Evolutionary conservation across 2,888 invertebrate genomes (phyloP).

Genomic region (Monoplex corrugatus): DNA sequence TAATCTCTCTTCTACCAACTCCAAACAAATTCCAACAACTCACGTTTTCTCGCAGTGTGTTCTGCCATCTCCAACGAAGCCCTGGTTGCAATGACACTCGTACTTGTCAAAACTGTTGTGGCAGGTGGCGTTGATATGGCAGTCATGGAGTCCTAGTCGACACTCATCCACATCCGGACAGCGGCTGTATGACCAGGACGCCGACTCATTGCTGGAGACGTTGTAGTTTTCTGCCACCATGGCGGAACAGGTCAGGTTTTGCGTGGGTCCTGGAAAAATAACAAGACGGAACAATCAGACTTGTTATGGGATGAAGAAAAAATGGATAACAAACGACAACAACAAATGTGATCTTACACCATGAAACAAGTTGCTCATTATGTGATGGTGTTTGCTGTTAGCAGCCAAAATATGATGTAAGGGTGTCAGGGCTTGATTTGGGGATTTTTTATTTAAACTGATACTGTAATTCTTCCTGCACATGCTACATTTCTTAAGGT

Average conservation of each 20-base stretch:
- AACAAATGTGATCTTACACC: no score
- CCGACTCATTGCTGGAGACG: constrained; percentile 49
- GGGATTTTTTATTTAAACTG: no score
- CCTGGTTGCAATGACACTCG: constrained; percentile 91
- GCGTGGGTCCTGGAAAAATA: constrained; percentile 12
- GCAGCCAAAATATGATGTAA: no score
- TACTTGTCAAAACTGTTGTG: constrained; percentile 95
- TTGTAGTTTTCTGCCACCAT: constrained; percentile 43
- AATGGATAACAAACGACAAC: no score
- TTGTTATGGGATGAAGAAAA: no score
- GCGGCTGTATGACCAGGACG: constrained; percentile 92
- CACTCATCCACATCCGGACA: constrained; percentile 96
- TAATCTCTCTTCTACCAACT: no score
- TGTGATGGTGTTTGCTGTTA: no score
- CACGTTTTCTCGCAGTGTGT: constrained; percentile 90
- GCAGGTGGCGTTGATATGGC: constrained; percentile 94
- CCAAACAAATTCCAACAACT: constrained; percentile 60
- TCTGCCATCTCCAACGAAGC: constrained; percentile 93
- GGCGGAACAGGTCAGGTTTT: constrained; percentile 31
- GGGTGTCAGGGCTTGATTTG: no score
- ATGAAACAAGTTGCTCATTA: no score
- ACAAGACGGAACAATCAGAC: not conserved
- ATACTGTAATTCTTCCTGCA: no score
- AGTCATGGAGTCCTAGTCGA: constrained; percentile 92
- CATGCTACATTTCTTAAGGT: no score